Evolutionary conservation across 2,113 vertebrate genomes (phyloP).

Genomic region (Chaenocephalus aceratus): DNA sequence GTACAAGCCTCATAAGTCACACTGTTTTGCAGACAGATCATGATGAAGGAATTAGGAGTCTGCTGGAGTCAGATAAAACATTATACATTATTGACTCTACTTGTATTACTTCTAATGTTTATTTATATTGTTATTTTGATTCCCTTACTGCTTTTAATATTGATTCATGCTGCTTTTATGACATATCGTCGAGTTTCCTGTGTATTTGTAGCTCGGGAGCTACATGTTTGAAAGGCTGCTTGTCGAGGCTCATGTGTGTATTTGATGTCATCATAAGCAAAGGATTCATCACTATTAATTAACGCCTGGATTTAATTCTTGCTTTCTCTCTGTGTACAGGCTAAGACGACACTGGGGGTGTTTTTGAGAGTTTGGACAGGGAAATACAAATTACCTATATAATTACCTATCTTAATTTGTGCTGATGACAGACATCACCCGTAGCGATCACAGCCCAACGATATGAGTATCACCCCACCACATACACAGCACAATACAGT

Average conservation of each 20-base stretch:
- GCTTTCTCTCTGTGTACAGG: not conserved
- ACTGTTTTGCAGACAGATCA: conserved; percentile 16
- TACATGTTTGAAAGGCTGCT: too few relatives aligned
- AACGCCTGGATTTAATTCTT: not conserved
- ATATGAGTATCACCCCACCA: conserved; percentile 40
- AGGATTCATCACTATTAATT: not conserved
- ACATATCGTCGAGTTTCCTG: not conserved
- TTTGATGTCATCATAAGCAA: not conserved
- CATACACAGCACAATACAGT: conserved; percentile 6
- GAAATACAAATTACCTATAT: conserved; percentile 3
- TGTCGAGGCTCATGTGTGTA: not conserved
- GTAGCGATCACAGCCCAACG: conserved; percentile 10
- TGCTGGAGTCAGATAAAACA: conserved; percentile 17
- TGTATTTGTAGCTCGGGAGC: not conserved
- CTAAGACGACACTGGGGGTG: not conserved
- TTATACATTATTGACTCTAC: not conserved
- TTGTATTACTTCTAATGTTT: not conserved
- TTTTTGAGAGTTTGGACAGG: not conserved
- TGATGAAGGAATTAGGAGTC: conserved; percentile 28
- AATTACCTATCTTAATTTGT: conserved; percentile 29
- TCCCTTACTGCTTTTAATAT: not conserved
- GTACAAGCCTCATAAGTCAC: conserved; percentile 12
- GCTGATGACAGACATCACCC: conserved; percentile 29
- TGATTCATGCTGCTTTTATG: not conserved
- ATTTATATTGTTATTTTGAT: not conserved